These are phyloP conservation scores for Athalia circularis DNA, from an alignment of 2,888 invertebrate species.

Conservation along the genomic window DNA sequence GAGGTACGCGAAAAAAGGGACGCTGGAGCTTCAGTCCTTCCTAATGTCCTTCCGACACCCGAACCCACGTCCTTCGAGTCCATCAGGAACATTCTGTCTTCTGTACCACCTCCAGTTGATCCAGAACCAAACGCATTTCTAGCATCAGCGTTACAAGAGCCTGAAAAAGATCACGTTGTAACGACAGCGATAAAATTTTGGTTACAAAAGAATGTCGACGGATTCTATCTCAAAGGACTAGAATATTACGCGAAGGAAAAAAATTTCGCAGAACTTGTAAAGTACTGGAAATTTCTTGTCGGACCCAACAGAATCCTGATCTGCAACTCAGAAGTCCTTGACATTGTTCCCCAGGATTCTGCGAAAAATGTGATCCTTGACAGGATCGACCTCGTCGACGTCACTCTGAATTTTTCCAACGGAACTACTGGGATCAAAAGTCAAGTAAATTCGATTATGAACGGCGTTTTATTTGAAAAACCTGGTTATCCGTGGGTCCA, in stretches of 20 bases:
- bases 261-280: constrained; percentile 78
- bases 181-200: constrained; percentile 81
- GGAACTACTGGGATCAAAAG: constrained; percentile 78
- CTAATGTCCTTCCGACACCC: constrained; percentile 49
- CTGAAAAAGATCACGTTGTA: constrained; percentile 68
- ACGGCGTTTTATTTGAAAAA: constrained; percentile 79
- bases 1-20: constrained; percentile 57
- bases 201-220: constrained; percentile 88
- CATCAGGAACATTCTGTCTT: constrained; percentile 56
- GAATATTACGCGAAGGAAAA: constrained; percentile 80
- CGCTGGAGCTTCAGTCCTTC: constrained; percentile 43
- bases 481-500: constrained; percentile 85
- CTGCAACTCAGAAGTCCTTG: constrained; percentile 78
- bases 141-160: constrained; percentile 49
- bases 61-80: constrained; percentile 53
- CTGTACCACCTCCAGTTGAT: constrained; percentile 49
- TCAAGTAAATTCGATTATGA: constrained; percentile 78
- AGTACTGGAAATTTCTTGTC: constrained; percentile 82
- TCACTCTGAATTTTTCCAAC: constrained; percentile 79
- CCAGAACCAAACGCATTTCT: constrained; percentile 50
- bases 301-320: constrained; percentile 81
- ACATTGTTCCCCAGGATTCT: constrained; percentile 70
- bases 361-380: constrained; percentile 79
- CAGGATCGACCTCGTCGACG: constrained; percentile 84
- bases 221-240: constrained; percentile 90